Conservation (phyloP, 2,888 invertebrate species). For the Cotesia congregata region DNA sequence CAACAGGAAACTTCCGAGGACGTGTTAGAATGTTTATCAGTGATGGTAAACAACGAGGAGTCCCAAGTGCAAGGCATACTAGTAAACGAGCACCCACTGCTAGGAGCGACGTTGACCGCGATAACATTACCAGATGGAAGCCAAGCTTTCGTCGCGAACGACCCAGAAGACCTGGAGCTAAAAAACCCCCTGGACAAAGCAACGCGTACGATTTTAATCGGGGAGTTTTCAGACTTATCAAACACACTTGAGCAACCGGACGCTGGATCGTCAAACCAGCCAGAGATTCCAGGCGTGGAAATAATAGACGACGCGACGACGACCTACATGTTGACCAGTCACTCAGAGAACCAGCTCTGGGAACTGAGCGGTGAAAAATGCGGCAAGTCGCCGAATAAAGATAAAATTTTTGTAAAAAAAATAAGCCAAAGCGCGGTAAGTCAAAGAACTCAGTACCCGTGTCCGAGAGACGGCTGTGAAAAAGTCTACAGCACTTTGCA, state of each 20-base stretch:
- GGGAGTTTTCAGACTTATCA: slow-evolving; percentile 59
- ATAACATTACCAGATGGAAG: slow-evolving; percentile 67
- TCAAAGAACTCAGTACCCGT: slow-evolving; percentile 62
- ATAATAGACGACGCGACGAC: slow-evolving; percentile 59
- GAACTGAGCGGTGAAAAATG: slow-evolving; percentile 59
- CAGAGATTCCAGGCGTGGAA: slow-evolving; percentile 58
- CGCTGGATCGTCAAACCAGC: slow-evolving; percentile 50
- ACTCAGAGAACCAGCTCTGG: slow-evolving; percentile 58
- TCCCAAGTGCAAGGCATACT: slow-evolving; percentile 57
- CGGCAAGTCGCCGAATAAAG: slow-evolving; percentile 52
- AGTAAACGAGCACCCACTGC: slow-evolving; percentile 58
- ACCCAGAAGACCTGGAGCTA: slow-evolving; percentile 36
- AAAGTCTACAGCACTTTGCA: slow-evolving; percentile 72
- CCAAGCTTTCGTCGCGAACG: slow-evolving; percentile 63
- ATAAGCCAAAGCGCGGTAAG: slow-evolving; percentile 48
- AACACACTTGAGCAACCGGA: slow-evolving; percentile 53
- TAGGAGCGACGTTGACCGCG: slow-evolving; percentile 62
- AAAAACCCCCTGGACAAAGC: slow-evolving; percentile 56
- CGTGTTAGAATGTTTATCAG: slow-evolving; percentile 61
- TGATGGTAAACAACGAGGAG: slow-evolving; percentile 59
- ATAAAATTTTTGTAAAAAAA: slow-evolving; percentile 61
- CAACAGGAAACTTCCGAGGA: slow-evolving; percentile 56
- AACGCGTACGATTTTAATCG: slow-evolving; percentile 61
- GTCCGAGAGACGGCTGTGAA: slow-evolving; percentile 70
- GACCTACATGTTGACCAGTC: slow-evolving; percentile 61